phyloP scores from a whole-genome alignment of 1,140 invertebrate genomes.

The Phenacoccus solenopsis region DNA sequence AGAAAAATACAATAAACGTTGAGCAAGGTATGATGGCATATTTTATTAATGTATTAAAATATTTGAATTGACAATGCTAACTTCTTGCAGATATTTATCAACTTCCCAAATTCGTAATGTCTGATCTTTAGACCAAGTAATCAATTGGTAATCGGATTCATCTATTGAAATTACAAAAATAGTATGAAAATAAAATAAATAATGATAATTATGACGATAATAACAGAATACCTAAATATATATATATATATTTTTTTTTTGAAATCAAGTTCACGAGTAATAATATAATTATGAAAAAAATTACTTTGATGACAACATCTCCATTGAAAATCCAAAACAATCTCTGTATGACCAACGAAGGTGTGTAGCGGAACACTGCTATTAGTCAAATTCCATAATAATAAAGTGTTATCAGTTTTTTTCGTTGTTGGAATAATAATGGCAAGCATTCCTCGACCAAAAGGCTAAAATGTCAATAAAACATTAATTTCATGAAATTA shows the following conservation, averaged over 20 bases:
- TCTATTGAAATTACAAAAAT: neutral
- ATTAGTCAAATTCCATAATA: conserved; percentile 67
- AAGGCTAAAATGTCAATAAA: conserved; percentile 45
- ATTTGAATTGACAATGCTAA: conserved; percentile 31
- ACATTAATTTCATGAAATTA: neutral
- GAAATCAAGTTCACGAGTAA: neutral
- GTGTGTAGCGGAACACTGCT: conserved; percentile 59
- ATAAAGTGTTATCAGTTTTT: conserved; percentile 65
- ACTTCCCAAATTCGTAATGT: conserved; percentile 82
- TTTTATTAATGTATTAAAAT: neutral
- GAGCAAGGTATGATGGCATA: too few species aligned
- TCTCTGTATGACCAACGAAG: conserved; percentile 84
- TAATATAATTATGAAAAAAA: neutral
- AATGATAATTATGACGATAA: conserved; percentile 6
- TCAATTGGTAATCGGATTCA: conserved; percentile 59
- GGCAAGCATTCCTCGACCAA: conserved; percentile 82
- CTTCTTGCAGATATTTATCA: conserved; percentile 65
- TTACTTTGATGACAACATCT: conserved; percentile 34
- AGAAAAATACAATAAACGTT: neutral
- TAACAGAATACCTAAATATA: neutral
- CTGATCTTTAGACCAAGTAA: conserved; percentile 92
- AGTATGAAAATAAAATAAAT: neutral
- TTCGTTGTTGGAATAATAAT: conserved; percentile 70
- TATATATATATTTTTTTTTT: neutral
- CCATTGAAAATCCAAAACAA: conserved; percentile 91